phyloP scores from a whole-genome alignment of 2,888 invertebrate species.

The Pharmacophagus antenor region DNA sequence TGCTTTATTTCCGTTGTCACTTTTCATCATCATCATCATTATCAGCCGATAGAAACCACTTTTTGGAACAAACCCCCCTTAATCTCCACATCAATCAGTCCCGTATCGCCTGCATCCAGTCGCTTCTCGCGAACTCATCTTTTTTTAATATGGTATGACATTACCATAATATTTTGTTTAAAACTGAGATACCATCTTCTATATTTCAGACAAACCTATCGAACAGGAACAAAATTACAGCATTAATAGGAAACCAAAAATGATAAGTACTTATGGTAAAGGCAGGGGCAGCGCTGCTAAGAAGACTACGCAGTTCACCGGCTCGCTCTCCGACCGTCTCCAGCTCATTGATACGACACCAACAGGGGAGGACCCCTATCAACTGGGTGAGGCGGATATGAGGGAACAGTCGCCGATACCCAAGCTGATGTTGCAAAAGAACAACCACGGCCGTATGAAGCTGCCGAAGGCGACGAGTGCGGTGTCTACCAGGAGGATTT shows the following conservation, averaged over 20 bases:
- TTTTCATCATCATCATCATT: too few relatives aligned
- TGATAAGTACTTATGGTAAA: conserved; percentile 64
- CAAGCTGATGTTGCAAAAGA: conserved; percentile 68
- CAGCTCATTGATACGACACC: conserved; percentile 70
- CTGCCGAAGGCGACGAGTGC: conserved; percentile 47
- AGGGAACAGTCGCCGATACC: conserved; percentile 74
- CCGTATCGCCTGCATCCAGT: too few relatives aligned
- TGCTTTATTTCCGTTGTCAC: too few relatives aligned
- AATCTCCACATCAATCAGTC: too few relatives aligned
- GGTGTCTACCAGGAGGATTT: conserved; percentile 47
- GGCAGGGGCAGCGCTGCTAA: conserved; percentile 41
- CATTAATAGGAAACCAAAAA: conserved; percentile 63
- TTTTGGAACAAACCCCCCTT: too few relatives aligned
- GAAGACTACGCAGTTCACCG: conserved; percentile 53
- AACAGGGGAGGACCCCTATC: conserved; percentile 72
- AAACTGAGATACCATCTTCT: conserved; percentile 10
- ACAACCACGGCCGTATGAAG: conserved; percentile 57
- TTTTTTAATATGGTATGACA: too few relatives aligned
- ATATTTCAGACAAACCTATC: conserved; percentile 12
- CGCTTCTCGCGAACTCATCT: too few relatives aligned
- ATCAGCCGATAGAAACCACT: too few relatives aligned
- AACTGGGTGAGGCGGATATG: conserved; percentile 71
- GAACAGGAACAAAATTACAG: conserved; percentile 41
- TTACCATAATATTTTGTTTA: too few relatives aligned
- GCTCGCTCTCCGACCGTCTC: conserved; percentile 64